Evolutionary conservation across 23 tunicate genomes (phyloP), one percentile per base, ranked within the genome.

Genomic region (Botrylloides violaceus): DNA sequence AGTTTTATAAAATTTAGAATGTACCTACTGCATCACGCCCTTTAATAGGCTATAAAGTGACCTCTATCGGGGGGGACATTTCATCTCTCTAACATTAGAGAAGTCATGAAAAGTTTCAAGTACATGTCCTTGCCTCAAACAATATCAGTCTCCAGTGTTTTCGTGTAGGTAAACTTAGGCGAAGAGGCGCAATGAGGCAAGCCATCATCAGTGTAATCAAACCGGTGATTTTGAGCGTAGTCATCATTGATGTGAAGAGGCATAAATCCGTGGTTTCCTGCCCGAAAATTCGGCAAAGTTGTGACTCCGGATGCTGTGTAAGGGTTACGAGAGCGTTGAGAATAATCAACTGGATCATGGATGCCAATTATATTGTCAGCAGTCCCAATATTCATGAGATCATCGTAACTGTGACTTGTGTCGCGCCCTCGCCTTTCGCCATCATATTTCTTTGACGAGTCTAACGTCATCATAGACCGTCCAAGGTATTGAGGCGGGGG

Each of bases 381-480:
- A 72, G 36, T 56, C 0, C 1, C 74, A 27, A 68, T 7, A 25
- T 68, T 27, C 22, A 68, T 5, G 28, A 88, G 75, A 66, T 88
- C 96, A 71, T 82, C 81, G 77, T 88, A 88, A 66, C 96, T 88
- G 72, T 76, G 50, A 43, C 88, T 81, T 15, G 80, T 77, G 39
- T 88, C 96, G 23, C 76, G 71, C 72, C 71, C 25, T 0, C 53
- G 57, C 3, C 73, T 57, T 36, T 31, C 20, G 28, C 37, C 57
- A 0, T 34, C 23, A 34, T 75, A 50, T 31, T 35, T 30, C 34
- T 36, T 75, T 12, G 71, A 24, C 33, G 26, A 22, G 12, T 25
- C 28, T 6, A 75, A 31, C 28, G 77, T 72, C 78, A 49, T 57
- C 58, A 78, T 24, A 55, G 66, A 63, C 25, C 71, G 81, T 1